Evolutionary conservation across 2,113 vertebrate genomes (phyloP).

Genomic region (Leucosticte australis): DNA sequence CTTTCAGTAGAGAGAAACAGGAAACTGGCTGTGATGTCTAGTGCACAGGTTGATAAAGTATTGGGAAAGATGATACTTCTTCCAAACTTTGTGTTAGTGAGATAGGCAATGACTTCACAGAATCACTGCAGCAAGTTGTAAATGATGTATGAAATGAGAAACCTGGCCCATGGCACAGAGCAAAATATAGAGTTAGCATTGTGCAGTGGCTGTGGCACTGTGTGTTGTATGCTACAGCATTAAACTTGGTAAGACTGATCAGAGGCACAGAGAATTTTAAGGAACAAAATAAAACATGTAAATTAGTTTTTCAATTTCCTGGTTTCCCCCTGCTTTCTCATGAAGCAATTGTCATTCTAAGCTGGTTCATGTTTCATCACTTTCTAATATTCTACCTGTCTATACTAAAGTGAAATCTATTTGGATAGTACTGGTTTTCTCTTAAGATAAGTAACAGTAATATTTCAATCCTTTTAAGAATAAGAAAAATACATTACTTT

Average conservation of each 20-base stretch:
- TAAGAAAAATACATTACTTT: background rate
- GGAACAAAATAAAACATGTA: background rate
- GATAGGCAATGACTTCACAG: background rate
- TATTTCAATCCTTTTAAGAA: background rate
- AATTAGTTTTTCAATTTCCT: background rate
- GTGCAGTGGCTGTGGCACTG: background rate
- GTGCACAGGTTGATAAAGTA: background rate
- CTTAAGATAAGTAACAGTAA: background rate
- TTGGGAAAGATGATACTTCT: background rate
- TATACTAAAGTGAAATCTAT: background rate
- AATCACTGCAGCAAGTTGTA: constrained; percentile 42
- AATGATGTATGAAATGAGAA: constrained; percentile 64
- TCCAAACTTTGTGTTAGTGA: background rate
- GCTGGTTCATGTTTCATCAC: background rate
- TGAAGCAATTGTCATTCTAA: background rate
- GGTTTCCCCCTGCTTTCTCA: background rate
- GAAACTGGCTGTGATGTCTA: background rate
- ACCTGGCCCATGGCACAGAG: background rate
- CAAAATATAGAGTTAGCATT: constrained; percentile 21
- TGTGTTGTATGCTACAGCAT: background rate
- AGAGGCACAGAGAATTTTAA: background rate
- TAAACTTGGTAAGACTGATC: background rate
- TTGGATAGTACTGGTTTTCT: background rate
- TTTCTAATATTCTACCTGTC: background rate
- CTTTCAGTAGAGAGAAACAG: background rate